Evolutionary conservation across 2,888 invertebrate species (phyloP).

Genomic region (Glyphotaelius pellucidus): DNA sequence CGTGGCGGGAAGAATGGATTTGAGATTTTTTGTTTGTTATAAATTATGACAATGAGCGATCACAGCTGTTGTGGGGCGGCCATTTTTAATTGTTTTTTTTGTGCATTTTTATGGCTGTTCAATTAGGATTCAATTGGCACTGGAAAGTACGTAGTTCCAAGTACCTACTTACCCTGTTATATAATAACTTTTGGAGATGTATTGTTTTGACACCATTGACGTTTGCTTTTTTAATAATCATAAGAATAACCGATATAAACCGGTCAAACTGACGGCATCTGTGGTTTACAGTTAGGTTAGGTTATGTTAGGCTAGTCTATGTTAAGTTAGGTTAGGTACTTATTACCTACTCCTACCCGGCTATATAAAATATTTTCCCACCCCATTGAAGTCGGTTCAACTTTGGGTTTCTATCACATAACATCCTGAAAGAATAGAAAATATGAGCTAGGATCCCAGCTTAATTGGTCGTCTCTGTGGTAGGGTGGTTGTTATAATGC

Average conservation of each 20-base stretch:
- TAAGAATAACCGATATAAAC: neutral
- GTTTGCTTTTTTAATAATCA: neutral
- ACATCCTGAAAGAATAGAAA: no score
- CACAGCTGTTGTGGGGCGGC: slow-evolving; percentile 49
- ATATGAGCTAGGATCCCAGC: no score
- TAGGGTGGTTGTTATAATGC: no score
- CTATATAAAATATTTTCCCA: no score
- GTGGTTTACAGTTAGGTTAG: neutral
- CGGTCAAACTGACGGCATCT: neutral
- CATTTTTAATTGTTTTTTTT: slow-evolving; percentile 48
- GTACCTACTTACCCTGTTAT: neutral
- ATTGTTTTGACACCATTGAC: neutral
- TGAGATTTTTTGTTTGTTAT: slow-evolving; percentile 49
- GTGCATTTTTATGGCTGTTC: slow-evolving; percentile 36
- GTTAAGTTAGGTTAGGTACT: no score
- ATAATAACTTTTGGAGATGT: neutral
- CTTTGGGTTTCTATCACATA: no score
- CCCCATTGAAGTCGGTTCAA: no score
- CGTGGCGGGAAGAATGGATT: slow-evolving; percentile 41
- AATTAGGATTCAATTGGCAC: slow-evolving; percentile 27
- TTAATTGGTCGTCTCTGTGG: no score
- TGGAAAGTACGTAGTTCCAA: neutral
- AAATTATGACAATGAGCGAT: slow-evolving; percentile 55
- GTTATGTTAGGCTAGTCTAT: no score
- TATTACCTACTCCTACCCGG: no score